These are phyloP conservation scores for Macrochelys suwanniensis DNA, from an alignment of 2,797 vertebrate genomes.

Conservation along the genomic window DNA sequence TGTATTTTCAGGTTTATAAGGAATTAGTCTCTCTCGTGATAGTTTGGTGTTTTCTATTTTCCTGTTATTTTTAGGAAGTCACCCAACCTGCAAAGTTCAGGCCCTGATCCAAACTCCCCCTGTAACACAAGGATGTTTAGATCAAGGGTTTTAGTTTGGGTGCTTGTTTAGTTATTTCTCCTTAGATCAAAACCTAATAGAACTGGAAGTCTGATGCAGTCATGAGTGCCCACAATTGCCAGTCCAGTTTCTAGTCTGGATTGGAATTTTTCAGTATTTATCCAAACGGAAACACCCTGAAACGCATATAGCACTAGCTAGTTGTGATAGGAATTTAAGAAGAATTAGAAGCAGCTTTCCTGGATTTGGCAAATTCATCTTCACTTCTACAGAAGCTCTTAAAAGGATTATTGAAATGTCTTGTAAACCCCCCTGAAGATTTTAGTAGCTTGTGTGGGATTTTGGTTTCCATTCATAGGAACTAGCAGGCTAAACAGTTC, in stretches of 20 bases:
- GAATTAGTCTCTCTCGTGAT: neutral
- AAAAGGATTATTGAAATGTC: constrained; percentile 76
- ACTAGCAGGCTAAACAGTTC: constrained; percentile 30
- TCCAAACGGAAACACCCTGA: constrained; percentile 3
- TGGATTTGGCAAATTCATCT: constrained; percentile 69
- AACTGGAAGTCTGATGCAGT: fast-evolving
- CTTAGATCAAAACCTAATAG: constrained; percentile 10
- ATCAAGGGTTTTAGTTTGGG: neutral
- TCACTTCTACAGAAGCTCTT: constrained; percentile 62
- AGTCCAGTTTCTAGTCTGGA: neutral
- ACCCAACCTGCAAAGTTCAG: neutral
- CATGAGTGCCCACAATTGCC: neutral
- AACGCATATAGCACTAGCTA: neutral
- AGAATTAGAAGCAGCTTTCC: constrained; percentile 59
- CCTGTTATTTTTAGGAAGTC: neutral
- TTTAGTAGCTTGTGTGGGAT: constrained; percentile 72
- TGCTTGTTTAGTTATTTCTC: neutral
- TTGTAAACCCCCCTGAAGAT: constrained; percentile 73
- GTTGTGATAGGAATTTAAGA: constrained; percentile 65
- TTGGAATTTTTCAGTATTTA: constrained; percentile 17
- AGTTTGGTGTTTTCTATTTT: neutral
- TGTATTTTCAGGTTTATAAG: neutral
- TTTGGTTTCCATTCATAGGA: constrained; percentile 48
- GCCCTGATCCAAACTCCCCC: constrained; percentile 4
- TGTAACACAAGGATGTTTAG: neutral